Conservation (phyloP, 2,888 invertebrate genomes). For the Stenichneumon culpator region DNA sequence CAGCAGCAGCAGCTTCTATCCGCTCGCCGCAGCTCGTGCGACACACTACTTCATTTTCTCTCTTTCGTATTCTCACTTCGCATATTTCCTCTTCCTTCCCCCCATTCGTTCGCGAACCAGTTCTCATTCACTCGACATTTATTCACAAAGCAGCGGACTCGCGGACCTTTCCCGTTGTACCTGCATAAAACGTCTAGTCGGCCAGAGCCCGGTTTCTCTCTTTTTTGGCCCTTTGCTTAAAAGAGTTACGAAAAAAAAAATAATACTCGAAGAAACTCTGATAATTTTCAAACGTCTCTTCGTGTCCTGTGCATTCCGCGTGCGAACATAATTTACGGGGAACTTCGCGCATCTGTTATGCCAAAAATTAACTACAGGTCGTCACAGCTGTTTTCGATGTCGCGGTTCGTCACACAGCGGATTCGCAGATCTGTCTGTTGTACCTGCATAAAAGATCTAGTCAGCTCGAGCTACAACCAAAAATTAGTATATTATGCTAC, state of each 20-base stretch:
- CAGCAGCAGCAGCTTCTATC: conserved; percentile 18
- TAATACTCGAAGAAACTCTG: background rate
- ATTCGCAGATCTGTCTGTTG: conserved; percentile 12
- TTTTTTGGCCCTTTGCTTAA: conserved; percentile 1
- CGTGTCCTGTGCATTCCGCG: no score
- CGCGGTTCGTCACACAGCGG: background rate
- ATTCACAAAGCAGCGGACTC: conserved; percentile 45
- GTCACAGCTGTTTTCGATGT: no score
- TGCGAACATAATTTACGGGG: no score
- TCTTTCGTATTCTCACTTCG: conserved; percentile 42
- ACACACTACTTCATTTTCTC: conserved; percentile 54
- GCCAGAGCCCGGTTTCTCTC: background rate
- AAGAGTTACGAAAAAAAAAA: background rate
- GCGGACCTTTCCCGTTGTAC: conserved; percentile 18
- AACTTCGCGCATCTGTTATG: no score
- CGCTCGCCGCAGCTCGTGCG: conserved; percentile 36
- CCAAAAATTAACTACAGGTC: no score
- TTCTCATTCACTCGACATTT: conserved; percentile 58
- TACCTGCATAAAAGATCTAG: conserved; percentile 6
- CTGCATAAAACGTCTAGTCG: conserved; percentile 22
- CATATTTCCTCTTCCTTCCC: conserved; percentile 12
- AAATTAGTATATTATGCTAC: no score
- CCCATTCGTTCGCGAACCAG: conserved; percentile 40
- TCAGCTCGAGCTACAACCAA: background rate
- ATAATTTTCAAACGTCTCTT: no score